phyloP scores from a whole-genome alignment of 2,797 vertebrate species.

The Ctenosaura bakeri region DNA sequence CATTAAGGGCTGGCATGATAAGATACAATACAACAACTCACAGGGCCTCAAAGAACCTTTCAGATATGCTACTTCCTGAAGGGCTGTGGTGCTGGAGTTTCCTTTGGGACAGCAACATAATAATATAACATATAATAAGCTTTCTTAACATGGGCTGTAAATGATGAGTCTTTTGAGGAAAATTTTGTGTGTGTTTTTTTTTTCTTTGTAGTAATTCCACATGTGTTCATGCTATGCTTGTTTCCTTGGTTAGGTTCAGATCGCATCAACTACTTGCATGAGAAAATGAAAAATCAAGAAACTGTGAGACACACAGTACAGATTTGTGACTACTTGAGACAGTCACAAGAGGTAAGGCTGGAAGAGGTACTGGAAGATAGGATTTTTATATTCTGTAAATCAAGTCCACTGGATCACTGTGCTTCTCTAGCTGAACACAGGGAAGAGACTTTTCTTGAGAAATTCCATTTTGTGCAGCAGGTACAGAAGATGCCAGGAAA shows the following conservation, averaged over 20 bases:
- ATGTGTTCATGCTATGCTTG: constrained; percentile 19
- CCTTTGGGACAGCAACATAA: neutral
- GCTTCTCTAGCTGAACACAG: neutral
- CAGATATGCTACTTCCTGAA: neutral
- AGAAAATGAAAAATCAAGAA: constrained; percentile 78
- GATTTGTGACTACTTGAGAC: constrained; percentile 74
- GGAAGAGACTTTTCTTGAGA: neutral
- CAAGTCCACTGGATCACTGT: neutral
- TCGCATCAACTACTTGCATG: constrained; percentile 78
- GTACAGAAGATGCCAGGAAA: accelerated
- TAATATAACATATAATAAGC: too few relatives aligned
- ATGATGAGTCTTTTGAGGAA: neutral
- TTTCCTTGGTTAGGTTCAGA: constrained; percentile 84
- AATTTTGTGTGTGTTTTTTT: neutral
- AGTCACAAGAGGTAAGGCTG: constrained; percentile 84
- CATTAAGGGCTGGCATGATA: neutral
- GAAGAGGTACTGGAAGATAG: neutral
- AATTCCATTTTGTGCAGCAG: constrained; percentile 28
- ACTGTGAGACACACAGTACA: constrained; percentile 59
- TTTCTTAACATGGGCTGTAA: constrained; percentile 32
- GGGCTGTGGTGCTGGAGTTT: neutral
- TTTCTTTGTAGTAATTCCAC: neutral
- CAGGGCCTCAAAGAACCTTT: neutral
- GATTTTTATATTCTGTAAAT: neutral
- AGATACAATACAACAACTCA: neutral